A percentile compares a stretch with the other conserved stretches of the same genome.
phyloP scores from a whole-genome alignment of 1,140 invertebrate genomes.

The Chironomus tepperi region DNA sequence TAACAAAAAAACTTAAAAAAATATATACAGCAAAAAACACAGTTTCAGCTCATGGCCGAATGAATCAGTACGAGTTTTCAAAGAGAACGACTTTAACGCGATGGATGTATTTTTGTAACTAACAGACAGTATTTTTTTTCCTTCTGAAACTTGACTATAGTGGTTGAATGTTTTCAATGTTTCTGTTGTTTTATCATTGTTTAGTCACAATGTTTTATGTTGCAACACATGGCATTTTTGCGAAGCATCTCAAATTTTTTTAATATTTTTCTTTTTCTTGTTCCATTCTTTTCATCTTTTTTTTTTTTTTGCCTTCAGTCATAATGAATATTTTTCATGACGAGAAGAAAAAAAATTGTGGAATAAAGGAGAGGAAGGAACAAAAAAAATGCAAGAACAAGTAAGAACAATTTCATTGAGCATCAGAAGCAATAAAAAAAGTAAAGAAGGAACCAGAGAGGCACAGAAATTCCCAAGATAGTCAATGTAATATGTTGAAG shows the following conservation, averaged over 20 bases:
- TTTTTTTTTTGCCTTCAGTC: too few relatives aligned
- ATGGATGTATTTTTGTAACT: neutral
- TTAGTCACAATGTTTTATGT: neutral
- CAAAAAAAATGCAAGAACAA: neutral
- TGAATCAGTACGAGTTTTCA: conserved; percentile 3
- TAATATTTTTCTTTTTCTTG: too few relatives aligned
- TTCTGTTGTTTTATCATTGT: neutral
- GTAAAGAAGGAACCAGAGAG: too few relatives aligned
- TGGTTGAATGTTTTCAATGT: neutral
- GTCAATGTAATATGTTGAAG: neutral
- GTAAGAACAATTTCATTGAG: neutral
- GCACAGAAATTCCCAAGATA: neutral
- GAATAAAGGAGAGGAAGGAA: neutral
- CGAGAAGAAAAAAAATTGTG: neutral
- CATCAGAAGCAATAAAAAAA: neutral
- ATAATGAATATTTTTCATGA: neutral
- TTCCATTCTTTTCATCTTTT: too few relatives aligned
- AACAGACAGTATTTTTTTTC: neutral
- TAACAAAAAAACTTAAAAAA: neutral
- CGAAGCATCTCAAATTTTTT: neutral
- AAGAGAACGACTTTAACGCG: neutral
- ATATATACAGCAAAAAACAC: conserved; percentile 1
- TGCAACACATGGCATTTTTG: neutral
- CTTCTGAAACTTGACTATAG: neutral
- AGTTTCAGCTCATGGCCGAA: conserved; percentile 10